Conservation (phyloP, 2,888 invertebrate species). For the Sarcophaga subvicina region DNA sequence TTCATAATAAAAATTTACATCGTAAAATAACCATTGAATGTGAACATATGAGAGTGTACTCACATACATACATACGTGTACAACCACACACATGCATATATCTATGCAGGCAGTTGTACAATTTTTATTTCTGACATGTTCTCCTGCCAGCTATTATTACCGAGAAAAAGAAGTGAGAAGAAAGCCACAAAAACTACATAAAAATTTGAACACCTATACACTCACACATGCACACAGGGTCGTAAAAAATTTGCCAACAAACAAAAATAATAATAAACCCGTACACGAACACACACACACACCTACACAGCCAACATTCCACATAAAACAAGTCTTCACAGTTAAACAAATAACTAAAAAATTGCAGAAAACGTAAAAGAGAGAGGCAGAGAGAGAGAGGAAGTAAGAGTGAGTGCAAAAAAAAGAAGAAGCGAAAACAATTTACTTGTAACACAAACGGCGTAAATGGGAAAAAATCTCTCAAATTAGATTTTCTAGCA, state of each 20-base stretch:
- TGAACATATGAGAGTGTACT: conserved; percentile 39
- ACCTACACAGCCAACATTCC: neutral
- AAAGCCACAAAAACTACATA: conserved; percentile 36
- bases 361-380: neutral
- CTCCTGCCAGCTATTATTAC: conserved; percentile 34
- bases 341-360: conserved; percentile 11
- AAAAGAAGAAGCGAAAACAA: conserved; percentile 57
- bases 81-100: no score
- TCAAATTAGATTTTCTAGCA: conserved; percentile 80
- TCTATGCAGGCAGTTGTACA: no score
- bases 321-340: conserved; percentile 35
- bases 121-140: conserved; percentile 45
- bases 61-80: neutral
- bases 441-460: conserved; percentile 66
- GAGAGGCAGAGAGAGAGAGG: neutral
- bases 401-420: neutral
- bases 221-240: conserved; percentile 32
- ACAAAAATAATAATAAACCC: conserved; percentile 56
- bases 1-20: conserved; percentile 39
- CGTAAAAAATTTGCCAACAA: conserved; percentile 55
- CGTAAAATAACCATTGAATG: conserved; percentile 47
- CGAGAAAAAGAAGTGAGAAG: conserved; percentile 1
- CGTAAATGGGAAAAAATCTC: conserved; percentile 74
- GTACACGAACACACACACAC: conserved; percentile 15
- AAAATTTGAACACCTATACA: neutral